Percentiles rank a stretch among this genome's conserved stretches.
These are phyloP conservation scores for Pantherophis guttatus DNA, from an alignment of 2,113 vertebrate species.

Conservation along the genomic window DNA sequence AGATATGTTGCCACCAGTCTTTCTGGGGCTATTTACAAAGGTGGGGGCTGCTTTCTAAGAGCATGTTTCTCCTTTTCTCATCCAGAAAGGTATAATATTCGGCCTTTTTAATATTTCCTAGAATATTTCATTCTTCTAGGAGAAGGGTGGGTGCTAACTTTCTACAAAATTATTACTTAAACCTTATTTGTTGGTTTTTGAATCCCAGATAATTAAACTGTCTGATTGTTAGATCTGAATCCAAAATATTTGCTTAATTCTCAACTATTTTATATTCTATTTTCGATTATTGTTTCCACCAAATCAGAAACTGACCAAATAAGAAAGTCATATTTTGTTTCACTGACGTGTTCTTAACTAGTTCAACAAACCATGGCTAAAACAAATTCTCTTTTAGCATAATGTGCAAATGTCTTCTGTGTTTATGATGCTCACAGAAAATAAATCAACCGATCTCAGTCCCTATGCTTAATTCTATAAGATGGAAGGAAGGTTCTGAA, in stretches of 20 bases:
- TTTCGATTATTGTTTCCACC: neutral
- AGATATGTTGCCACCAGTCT: too few species aligned
- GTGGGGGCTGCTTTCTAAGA: too few species aligned
- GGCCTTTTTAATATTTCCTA: too few species aligned
- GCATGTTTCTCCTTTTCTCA: too few species aligned
- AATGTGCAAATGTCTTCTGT: neutral
- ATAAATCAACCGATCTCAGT: neutral
- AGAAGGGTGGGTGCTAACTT: too few species aligned
- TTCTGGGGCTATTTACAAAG: too few species aligned
- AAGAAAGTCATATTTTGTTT: neutral
- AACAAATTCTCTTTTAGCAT: neutral
- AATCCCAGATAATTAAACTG: neutral
- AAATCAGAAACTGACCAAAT: neutral
- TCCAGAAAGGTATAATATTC: too few species aligned
- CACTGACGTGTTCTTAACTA: neutral
- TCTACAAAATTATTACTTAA: neutral
- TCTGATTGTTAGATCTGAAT: neutral
- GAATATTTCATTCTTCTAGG: too few species aligned
- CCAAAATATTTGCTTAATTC: neutral
- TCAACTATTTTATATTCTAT: neutral
- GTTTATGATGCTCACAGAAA: neutral
- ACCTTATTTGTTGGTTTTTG: neutral
- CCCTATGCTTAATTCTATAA: neutral
- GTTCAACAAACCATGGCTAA: neutral
- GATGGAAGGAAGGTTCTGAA: neutral